Base-by-base conservation (phyloP, 2,888 invertebrate genomes). In the Ganaspis brasiliensis region DNA sequence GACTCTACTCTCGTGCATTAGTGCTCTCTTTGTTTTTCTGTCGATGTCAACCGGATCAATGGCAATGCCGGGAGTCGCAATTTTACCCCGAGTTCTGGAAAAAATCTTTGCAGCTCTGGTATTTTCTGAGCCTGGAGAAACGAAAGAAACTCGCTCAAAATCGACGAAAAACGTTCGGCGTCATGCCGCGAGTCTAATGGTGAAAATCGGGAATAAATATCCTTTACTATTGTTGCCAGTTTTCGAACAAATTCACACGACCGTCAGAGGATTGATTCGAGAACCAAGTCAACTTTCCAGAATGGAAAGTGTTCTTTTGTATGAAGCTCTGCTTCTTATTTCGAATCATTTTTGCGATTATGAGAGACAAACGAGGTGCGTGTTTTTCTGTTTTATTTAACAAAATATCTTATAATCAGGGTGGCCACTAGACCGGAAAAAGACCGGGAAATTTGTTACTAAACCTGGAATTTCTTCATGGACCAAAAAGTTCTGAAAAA, bases 301-400 rank as follows among this genome's bases (percentile, higher is more conserved):
- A 79, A 94, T 97, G 92, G 97, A 97, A 91, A 95, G 96, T 85
- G 95, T 96, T 70, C 96, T 97, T 0, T 91, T 98, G 45, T 93
- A 94, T 87, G 97, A 97, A 91, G 96, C 97, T 0, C 91, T 97
- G 71, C 90, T 97, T 55, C 93, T 97, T 6, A 96, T 97, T 82
- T 96, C 97, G 75, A 98, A 98, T 92, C 96, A 98, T 91, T 97
- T 97, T 90, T 95, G 96, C 90, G 96, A 98, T 92, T 98, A 96
- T 90, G 95, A 96, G 86, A 93, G 96, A 21, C 96, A 96, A 89
- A 92, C 92, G 1, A 86, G 91, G 72, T 96, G 96, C 87, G 94
- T 96, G 16, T 71, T 31, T 26, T 6, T 26, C 16, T 71, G 1
- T 52, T 8, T n/a, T 21, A 12, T 37, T 37, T 2, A 21, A 26